Percentiles rank a stretch among this genome's conserved stretches.
These are phyloP conservation scores for Rhabdornis inornatus DNA, from an alignment of 2,113 vertebrate species.

Conservation along the genomic window DNA sequence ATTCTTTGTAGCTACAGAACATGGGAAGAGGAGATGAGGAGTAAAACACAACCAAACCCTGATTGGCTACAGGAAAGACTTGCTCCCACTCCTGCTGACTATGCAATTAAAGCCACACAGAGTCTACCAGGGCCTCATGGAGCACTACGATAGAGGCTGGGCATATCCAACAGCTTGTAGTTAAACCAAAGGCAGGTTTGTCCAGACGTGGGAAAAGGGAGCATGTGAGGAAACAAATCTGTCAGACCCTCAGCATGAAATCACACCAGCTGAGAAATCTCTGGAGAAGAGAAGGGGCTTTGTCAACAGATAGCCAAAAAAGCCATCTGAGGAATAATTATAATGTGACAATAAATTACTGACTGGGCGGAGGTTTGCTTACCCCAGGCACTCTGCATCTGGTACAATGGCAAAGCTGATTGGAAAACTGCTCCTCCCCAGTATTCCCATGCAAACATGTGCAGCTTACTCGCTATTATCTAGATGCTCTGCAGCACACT, in stretches of 20 bases:
- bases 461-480: not conserved
- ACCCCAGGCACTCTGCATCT: not conserved
- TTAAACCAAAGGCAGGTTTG: not conserved
- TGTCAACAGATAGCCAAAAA: not conserved
- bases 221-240: not conserved
- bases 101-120: not conserved
- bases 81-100: not conserved
- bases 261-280: not conserved
- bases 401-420: not conserved
- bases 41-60: not conserved
- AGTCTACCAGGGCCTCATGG: not conserved
- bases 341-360: not conserved
- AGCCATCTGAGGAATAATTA: not conserved
- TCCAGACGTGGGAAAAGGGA: not conserved
- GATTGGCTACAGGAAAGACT: not conserved
- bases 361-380: not conserved
- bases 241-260: not conserved
- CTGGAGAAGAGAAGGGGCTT: not conserved
- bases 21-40: not conserved
- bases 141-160: accelerated
- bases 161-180: not conserved
- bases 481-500: not conserved
- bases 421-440: not conserved
- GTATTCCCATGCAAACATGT: not conserved
- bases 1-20: not conserved